These are phyloP conservation scores for Lasioglossum malachurum DNA, from an alignment of 2,888 invertebrate species.

Conservation along the genomic window DNA sequence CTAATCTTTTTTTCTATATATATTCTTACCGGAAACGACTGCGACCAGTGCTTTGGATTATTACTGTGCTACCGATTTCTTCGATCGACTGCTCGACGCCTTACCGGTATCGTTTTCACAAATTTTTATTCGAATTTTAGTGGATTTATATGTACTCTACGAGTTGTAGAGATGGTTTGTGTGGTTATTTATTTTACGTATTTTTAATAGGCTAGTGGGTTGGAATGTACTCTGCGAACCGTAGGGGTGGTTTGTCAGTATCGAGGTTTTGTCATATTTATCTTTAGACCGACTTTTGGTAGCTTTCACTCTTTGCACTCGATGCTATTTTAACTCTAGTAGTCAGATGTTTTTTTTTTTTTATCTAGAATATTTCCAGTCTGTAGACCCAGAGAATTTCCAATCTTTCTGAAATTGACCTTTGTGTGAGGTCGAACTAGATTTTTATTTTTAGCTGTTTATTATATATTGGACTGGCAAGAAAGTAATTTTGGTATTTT, in stretches of 20 bases:
- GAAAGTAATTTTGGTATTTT: too few relatives aligned
- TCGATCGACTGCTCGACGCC: conserved; percentile 17
- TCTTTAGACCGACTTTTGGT: too few relatives aligned
- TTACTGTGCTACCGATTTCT: conserved; percentile 17
- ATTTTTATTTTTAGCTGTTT: too few relatives aligned
- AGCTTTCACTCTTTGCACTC: too few relatives aligned
- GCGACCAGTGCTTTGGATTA: conserved; percentile 37
- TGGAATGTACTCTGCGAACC: background rate
- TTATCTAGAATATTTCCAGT: too few relatives aligned
- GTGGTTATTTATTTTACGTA: background rate
- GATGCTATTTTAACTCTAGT: too few relatives aligned
- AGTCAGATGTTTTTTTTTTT: too few relatives aligned
- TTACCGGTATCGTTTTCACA: conserved; percentile 34
- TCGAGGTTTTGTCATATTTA: too few relatives aligned
- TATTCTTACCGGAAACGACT: conserved; percentile 10
- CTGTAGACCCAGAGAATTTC: too few relatives aligned
- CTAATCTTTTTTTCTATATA: background rate
- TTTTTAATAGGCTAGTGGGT: background rate
- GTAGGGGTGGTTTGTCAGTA: background rate
- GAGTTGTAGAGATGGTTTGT: background rate
- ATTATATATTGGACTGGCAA: too few relatives aligned
- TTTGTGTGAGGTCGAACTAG: too few relatives aligned
- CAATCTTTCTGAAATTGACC: too few relatives aligned
- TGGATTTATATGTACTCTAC: background rate
- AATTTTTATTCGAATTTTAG: background rate